phyloP scores from a whole-genome alignment of 2,888 invertebrate genomes.

The Andrena bucephala region DNA sequence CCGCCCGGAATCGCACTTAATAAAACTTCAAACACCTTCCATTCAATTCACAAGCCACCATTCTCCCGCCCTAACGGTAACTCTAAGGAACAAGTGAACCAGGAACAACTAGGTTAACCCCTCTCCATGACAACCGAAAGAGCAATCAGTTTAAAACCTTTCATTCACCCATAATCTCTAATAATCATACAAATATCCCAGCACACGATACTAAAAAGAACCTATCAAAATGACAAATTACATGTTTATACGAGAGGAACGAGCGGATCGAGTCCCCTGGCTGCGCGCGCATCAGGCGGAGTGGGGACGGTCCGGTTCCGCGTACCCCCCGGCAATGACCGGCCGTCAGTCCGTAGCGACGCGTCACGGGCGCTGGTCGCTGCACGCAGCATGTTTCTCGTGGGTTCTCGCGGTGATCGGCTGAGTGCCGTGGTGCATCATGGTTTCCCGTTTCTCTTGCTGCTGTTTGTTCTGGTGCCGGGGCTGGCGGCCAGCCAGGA shows the following conservation, averaged over 20 bases:
- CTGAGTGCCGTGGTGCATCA: constrained; percentile 40
- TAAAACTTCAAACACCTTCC: background rate
- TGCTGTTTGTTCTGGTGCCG: constrained; percentile 52
- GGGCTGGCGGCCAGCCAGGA: constrained; percentile 68
- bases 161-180: background rate
- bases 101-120: too few relatives aligned
- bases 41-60: background rate
- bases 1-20: background rate
- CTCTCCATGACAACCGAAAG: too few relatives aligned
- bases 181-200: background rate
- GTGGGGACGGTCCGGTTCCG: constrained; percentile 60
- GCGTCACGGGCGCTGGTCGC: constrained; percentile 78
- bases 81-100: too few relatives aligned
- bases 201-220: background rate
- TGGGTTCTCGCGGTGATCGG: constrained; percentile 41
- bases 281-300: background rate
- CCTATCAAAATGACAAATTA: background rate
- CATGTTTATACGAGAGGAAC: constrained; percentile 23
- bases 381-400: constrained; percentile 49
- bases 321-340: constrained; percentile 23
- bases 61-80: background rate
- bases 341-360: constrained; percentile 77
- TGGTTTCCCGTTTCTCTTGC: constrained; percentile 37
- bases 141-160: background rate
- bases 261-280: constrained; percentile 11